These are phyloP conservation scores for Lerista edwardsae DNA, from an alignment of 2,797 vertebrate genomes.

Conservation along the genomic window DNA sequence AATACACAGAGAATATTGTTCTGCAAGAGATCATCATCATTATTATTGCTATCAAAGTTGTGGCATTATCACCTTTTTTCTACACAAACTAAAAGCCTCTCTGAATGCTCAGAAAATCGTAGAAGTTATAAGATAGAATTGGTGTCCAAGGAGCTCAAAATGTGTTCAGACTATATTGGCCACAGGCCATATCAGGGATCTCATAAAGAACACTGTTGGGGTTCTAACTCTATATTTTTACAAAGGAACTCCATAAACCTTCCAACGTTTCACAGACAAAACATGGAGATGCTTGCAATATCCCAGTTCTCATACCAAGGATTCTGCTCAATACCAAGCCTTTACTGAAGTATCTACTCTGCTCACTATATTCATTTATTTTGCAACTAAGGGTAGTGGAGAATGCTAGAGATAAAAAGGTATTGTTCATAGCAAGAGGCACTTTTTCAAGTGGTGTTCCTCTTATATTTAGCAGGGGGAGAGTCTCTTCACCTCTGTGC, in stretches of 20 bases:
- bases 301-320: background rate
- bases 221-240: background rate
- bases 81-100: background rate
- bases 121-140: background rate
- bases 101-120: background rate
- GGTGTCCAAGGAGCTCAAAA: background rate
- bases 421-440: background rate
- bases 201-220: too few species aligned
- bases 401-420: background rate
- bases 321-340: background rate
- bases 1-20: background rate
- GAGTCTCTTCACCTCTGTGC: too few species aligned
- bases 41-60: background rate
- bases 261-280: background rate
- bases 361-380: background rate
- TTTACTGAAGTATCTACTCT: background rate
- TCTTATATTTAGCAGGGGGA: too few species aligned
- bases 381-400: background rate
- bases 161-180: background rate
- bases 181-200: background rate
- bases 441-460: too few species aligned
- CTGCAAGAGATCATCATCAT: background rate
- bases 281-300: background rate
- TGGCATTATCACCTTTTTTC: background rate
- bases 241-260: background rate